Percentiles rank a stretch among this genome's conserved stretches.
phyloP scores from a whole-genome alignment of 1,140 invertebrate species.

The Saccostrea cuccullata region DNA sequence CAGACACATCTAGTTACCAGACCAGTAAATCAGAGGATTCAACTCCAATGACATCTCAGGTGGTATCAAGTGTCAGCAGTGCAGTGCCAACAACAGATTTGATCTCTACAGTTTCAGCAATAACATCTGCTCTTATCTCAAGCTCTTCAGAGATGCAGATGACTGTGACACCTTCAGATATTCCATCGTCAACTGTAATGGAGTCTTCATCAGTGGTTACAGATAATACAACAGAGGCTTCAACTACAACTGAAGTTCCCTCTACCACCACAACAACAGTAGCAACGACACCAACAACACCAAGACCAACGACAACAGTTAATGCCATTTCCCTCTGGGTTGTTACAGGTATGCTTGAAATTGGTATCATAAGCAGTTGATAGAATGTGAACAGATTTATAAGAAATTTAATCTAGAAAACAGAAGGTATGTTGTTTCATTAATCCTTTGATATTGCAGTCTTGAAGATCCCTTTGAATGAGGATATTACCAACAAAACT shows the following conservation, averaged over 20 bases:
- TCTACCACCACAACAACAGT: conserved; percentile 32
- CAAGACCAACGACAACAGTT: conserved; percentile 36
- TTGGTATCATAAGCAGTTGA: not conserved
- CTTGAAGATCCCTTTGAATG: conserved; percentile 38
- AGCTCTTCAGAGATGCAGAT: not conserved
- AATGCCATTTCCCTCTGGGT: conserved; percentile 36
- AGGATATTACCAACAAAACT: conserved; percentile 20
- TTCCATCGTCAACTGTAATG: not conserved
- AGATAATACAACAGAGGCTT: not conserved
- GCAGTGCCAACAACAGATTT: too few relatives aligned
- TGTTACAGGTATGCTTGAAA: conserved; percentile 36
- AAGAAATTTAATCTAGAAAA: not conserved
- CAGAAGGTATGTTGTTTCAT: not conserved
- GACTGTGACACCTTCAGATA: not conserved
- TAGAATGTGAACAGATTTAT: not conserved
- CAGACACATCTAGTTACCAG: not conserved
- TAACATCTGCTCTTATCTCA: not conserved
- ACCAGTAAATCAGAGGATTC: not conserved
- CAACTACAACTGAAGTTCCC: not conserved
- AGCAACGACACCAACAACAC: conserved; percentile 42
- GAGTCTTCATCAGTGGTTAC: not conserved
- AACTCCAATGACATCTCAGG: not conserved
- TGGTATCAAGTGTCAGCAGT: not conserved
- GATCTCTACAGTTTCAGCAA: not conserved
- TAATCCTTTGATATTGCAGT: conserved; percentile 17